phyloP scores from a whole-genome alignment of 2,797 vertebrate genomes.

The Malurus splendens region DNA sequence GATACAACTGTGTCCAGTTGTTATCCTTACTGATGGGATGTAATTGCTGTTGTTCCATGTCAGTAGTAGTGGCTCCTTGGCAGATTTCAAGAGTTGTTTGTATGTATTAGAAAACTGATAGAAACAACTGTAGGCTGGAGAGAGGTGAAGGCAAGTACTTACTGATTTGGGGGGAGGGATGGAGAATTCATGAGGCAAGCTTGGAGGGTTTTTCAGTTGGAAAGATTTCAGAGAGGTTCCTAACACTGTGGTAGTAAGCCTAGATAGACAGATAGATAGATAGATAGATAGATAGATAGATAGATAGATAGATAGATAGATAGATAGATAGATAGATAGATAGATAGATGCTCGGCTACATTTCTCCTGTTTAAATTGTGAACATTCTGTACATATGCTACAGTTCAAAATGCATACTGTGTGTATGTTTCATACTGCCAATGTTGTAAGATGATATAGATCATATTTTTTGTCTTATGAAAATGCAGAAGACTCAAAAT shows the following conservation, averaged over 20 bases:
- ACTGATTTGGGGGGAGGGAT: fast-evolving
- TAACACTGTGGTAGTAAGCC: neutral
- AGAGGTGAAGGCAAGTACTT: neutral
- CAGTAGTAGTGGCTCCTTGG: neutral
- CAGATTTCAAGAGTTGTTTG: neutral
- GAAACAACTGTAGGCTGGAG: neutral
- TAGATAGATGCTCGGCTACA: conserved; percentile 28
- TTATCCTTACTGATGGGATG: neutral
- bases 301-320: conserved; percentile 25
- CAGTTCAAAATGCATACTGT: conserved; percentile 67
- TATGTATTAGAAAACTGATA: neutral
- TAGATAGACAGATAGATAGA: neutral
- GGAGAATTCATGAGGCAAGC: neutral
- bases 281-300: neutral
- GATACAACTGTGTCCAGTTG: neutral
- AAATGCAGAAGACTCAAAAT: conserved; percentile 65
- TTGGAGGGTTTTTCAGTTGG: neutral
- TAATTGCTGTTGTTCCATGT: neutral
- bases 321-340: neutral
- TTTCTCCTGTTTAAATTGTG: conserved; percentile 61
- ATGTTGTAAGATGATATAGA: conserved; percentile 67
- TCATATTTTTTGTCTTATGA: conserved; percentile 64
- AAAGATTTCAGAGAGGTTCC: neutral
- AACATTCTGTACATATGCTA: conserved; percentile 65
- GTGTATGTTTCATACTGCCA: conserved; percentile 62